Conservation (phyloP, 1,140 invertebrate species). For the Paralvinella palmiformis region DNA sequence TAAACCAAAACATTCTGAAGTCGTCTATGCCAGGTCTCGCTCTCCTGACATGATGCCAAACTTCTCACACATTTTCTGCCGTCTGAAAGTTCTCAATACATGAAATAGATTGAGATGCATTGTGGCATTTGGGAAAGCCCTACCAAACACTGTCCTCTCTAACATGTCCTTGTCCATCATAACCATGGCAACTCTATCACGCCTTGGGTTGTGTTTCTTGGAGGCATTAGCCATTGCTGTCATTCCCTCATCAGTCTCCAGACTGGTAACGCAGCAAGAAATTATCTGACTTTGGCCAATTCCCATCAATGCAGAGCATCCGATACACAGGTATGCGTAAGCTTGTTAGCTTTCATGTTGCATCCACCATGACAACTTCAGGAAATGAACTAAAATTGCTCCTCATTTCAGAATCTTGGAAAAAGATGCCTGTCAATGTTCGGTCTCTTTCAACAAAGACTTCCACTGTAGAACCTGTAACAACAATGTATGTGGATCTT, state of each 20-base stretch:
- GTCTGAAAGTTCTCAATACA: background rate
- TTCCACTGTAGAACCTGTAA: conserved; percentile 6
- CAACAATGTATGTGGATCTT: background rate
- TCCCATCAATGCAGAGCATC: conserved; percentile 1
- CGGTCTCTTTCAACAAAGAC: background rate
- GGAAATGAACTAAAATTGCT: background rate
- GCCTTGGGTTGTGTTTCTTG: conserved; percentile 1
- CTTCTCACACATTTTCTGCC: too few relatives aligned
- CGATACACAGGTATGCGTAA: conserved; percentile 1
- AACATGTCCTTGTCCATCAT: background rate
- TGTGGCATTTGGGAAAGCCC: background rate
- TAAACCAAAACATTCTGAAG: too few relatives aligned
- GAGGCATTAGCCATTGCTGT: background rate
- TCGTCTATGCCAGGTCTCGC: too few relatives aligned
- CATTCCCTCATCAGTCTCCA: conserved; percentile 1
- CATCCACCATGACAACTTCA: conserved; percentile 3
- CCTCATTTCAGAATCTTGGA: conserved; percentile 5
- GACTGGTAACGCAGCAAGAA: background rate
- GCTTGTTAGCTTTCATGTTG: background rate
- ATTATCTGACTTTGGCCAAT: background rate
- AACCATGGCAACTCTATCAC: conserved; percentile 1
- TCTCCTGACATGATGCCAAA: too few relatives aligned
- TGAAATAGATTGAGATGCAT: background rate
- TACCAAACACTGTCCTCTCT: conserved; percentile 5
- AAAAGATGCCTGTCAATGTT: background rate